phyloP scores from a whole-genome alignment of 2,888 invertebrate species.

The Melinopterus prodromus region DNA sequence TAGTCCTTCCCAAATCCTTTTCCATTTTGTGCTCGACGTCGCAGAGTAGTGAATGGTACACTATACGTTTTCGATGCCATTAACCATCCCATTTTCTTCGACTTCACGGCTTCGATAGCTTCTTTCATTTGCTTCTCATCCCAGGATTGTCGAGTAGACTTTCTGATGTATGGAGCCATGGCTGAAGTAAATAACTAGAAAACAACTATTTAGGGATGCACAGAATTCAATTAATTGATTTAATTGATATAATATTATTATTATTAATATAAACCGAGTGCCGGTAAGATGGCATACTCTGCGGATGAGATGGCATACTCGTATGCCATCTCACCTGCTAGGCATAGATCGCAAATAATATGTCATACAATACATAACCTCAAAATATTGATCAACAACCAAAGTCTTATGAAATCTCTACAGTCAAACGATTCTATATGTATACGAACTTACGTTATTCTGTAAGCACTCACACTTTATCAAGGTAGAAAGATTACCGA shows the following conservation, averaged over 20 bases:
- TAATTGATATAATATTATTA: too few species aligned
- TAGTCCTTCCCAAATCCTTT: neutral
- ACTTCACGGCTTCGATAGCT: conserved; percentile 13
- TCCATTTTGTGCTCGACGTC: neutral
- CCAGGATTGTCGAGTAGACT: conserved; percentile 15
- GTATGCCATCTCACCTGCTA: neutral
- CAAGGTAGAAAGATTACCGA: too few species aligned
- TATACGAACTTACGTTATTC: too few species aligned
- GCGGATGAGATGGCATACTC: too few species aligned
- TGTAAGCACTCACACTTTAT: too few species aligned
- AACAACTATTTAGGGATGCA: neutral
- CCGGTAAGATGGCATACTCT: too few species aligned
- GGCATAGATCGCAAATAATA: neutral
- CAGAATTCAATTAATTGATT: neutral
- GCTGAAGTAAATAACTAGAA: neutral
- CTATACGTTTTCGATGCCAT: conserved; percentile 13
- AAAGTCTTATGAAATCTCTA: neutral
- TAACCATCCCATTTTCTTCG: conserved; percentile 11
- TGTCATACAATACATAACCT: neutral
- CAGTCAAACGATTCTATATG: neutral
- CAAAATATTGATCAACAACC: neutral
- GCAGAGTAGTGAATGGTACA: neutral
- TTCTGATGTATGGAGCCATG: conserved; percentile 5
- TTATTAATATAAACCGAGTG: too few species aligned
- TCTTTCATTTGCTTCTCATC: conserved; percentile 6